phyloP scores from a whole-genome alignment of 1,140 invertebrate species.

The Lordiphosa stackelbergi region DNA sequence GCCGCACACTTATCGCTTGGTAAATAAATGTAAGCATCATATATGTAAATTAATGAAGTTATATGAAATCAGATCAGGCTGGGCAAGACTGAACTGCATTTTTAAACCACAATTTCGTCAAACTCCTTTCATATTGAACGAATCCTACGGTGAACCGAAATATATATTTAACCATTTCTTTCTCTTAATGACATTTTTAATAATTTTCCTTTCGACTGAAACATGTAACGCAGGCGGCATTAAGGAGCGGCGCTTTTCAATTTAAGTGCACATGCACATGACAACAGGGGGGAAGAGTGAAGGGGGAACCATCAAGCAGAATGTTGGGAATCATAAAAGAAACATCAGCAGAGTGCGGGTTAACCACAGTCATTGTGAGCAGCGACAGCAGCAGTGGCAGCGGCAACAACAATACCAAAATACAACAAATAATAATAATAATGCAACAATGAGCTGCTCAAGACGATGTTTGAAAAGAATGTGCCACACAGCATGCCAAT shows the following conservation, averaged over 20 bases:
- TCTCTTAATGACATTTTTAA: conserved; percentile 10
- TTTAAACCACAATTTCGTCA: no score
- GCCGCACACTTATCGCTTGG: no score
- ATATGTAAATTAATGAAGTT: no score
- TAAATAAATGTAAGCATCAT: no score
- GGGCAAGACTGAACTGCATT: no score
- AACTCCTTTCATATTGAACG: neutral
- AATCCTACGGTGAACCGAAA: neutral
- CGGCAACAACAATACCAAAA: conserved; percentile 26
- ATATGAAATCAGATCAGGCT: no score
- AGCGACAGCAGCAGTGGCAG: conserved; percentile 12
- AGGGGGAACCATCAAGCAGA: conserved; percentile 17
- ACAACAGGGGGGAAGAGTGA: conserved; percentile 9
- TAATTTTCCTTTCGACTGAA: conserved; percentile 9
- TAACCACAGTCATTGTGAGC: conserved; percentile 46
- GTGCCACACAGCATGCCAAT: conserved; percentile 14
- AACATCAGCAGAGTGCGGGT: conserved; percentile 26
- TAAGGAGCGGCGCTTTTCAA: conserved; percentile 27
- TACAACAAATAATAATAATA: conserved; percentile 56
- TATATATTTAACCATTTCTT: conserved; percentile 14
- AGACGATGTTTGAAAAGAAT: conserved; percentile 49
- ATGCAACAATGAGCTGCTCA: conserved; percentile 49
- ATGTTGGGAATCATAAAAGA: conserved; percentile 45
- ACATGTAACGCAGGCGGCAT: conserved; percentile 2
- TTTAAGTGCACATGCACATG: conserved; percentile 55